Evolutionary conservation across 2,113 vertebrate genomes (phyloP).

Genomic region (Albula goreensis): DNA sequence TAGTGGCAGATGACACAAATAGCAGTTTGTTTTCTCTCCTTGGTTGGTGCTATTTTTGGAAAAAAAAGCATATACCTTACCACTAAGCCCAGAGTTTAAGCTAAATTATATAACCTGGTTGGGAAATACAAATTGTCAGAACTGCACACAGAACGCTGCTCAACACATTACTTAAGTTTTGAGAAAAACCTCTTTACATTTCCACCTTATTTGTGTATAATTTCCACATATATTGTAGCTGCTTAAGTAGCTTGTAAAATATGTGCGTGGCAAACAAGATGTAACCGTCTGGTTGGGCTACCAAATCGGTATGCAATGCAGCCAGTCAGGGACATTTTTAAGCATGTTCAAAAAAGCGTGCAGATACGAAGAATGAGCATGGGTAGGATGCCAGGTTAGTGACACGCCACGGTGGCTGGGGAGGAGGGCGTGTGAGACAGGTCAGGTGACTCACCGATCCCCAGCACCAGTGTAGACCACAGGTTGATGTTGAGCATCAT

Average conservation of each 20-base stretch:
- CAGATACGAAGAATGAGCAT: neutral
- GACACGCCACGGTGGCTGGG: neutral
- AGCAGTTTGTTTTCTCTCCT: constrained; percentile 21
- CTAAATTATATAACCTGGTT: neutral
- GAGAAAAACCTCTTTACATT: too few relatives aligned
- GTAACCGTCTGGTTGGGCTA: too few relatives aligned
- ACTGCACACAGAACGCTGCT: neutral
- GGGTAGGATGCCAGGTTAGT: neutral
- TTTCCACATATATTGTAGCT: too few relatives aligned
- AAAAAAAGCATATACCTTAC: neutral
- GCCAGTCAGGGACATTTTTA: neutral
- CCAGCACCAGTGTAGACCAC: constrained; percentile 89
- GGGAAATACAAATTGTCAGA: neutral
- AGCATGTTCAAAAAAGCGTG: too few relatives aligned
- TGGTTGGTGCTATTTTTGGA: neutral
- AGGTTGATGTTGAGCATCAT: constrained; percentile 98
- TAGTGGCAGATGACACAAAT: constrained; percentile 41
- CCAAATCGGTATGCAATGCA: too few relatives aligned
- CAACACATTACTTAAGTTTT: too few relatives aligned
- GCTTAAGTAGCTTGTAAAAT: too few relatives aligned
- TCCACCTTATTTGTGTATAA: too few relatives aligned
- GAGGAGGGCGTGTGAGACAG: neutral
- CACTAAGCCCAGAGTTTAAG: neutral
- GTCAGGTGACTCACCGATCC: constrained; percentile 75
- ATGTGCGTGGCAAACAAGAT: too few relatives aligned